Evolutionary conservation across 1,140 invertebrate species (phyloP).

Genomic region (Araneus ventricosus): DNA sequence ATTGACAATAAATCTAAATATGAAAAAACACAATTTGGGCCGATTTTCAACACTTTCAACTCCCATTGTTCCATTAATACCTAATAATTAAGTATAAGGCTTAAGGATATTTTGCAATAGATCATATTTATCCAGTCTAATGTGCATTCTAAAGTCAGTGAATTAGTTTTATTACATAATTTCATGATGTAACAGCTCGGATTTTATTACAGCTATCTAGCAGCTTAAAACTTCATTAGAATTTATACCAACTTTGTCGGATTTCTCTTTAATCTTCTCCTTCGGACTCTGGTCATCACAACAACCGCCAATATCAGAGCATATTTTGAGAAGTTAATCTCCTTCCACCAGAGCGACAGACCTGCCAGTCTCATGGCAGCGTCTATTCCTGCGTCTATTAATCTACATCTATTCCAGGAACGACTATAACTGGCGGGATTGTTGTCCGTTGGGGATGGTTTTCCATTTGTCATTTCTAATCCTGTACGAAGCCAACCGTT

Average conservation of each 20-base stretch:
- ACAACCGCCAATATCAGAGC: not conserved
- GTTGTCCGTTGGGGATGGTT: not conserved
- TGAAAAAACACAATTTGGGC: no score
- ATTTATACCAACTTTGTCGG: not conserved
- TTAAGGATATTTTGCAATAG: no score
- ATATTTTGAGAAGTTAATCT: slow-evolving; percentile 16
- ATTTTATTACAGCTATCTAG: no score
- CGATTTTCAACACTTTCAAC: no score
- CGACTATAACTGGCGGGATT: not conserved
- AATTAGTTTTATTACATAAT: no score
- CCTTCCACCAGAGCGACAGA: not conserved
- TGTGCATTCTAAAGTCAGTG: no score
- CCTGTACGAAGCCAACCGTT: not conserved
- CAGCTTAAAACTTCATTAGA: not conserved
- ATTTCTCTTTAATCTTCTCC: not conserved
- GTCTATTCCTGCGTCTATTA: not conserved
- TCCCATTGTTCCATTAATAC: no score
- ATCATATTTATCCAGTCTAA: no score
- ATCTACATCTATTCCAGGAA: not conserved
- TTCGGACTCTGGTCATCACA: not conserved
- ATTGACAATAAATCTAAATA: no score
- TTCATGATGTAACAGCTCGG: no score
- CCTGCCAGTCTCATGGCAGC: not conserved
- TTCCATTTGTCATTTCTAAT: not conserved
- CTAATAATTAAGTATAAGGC: no score